Conservation (phyloP, 2,113 vertebrate genomes). For the Ondatra zibethicus region DNA sequence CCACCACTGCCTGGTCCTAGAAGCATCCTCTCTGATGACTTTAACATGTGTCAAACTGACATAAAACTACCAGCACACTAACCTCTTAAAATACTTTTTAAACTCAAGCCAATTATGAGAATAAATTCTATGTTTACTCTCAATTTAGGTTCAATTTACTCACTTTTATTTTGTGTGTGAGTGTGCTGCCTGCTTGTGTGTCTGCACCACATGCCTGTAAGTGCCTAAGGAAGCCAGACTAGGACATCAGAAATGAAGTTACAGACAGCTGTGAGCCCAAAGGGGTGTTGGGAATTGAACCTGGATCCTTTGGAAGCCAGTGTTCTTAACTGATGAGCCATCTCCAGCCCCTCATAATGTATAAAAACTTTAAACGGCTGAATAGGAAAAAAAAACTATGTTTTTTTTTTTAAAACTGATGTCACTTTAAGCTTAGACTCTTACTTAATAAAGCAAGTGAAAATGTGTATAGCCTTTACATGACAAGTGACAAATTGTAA, state of each 20-base stretch:
- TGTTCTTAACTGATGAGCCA: neutral
- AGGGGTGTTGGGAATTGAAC: neutral
- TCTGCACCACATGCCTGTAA: neutral
- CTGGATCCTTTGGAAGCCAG: neutral
- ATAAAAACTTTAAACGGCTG: slow-evolving; percentile 18
- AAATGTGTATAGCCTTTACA: neutral
- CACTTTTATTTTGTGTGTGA: neutral
- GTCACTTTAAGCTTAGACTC: neutral
- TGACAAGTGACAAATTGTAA: neutral
- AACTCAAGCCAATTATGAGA: slow-evolving; percentile 2
- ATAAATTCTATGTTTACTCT: neutral
- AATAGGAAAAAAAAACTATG: neutral
- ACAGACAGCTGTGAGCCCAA: neutral
- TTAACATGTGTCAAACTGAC: neutral
- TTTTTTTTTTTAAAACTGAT: neutral
- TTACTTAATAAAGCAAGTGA: slow-evolving; percentile 42
- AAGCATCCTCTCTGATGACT: neutral
- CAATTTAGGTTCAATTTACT: neutral
- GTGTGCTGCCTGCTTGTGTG: neutral
- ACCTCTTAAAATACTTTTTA: neutral
- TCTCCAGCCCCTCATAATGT: neutral
- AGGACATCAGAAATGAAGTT: neutral
- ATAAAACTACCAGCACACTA: neutral
- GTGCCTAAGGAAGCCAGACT: neutral
- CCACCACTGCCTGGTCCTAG: neutral